Evolutionary conservation across 2,888 invertebrate genomes (phyloP).

Genomic region (Homarus gammarus): DNA sequence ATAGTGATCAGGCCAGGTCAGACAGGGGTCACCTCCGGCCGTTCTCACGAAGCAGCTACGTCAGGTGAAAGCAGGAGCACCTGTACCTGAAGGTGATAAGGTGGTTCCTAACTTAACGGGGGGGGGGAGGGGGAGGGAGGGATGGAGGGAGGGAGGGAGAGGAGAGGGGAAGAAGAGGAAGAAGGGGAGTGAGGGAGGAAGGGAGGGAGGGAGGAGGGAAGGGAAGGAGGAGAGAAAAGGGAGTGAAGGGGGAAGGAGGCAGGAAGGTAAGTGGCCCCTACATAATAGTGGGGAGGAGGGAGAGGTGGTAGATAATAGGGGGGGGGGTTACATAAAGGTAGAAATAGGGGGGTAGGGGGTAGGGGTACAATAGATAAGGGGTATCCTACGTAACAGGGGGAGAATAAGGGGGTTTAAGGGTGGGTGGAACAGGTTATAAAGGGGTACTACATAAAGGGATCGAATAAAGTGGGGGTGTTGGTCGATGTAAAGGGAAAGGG

Average conservation of each 20-base stretch:
- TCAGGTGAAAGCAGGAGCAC: constrained; percentile 29
- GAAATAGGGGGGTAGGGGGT: not conserved
- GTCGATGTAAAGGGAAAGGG: too few species aligned
- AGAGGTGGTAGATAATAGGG: too few species aligned
- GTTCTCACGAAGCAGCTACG: constrained; percentile 16
- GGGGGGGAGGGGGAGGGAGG: too few species aligned
- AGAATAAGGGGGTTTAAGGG: not conserved
- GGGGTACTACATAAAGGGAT: too few species aligned
- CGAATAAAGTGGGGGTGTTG: too few species aligned
- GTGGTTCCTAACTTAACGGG: not conserved
- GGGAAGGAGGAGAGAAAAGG: not conserved
- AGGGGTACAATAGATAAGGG: not conserved
- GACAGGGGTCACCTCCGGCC: constrained; percentile 28
- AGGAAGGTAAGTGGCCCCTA: too few species aligned
- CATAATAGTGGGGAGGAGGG: too few species aligned
- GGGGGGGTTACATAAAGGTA: not conserved
- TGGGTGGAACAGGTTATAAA: not conserved
- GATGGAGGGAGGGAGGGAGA: too few species aligned
- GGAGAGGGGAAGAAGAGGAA: too few species aligned
- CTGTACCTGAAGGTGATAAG: constrained; percentile 5
- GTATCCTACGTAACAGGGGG: not conserved
- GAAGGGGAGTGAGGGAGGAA: too few species aligned
- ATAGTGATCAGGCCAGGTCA: constrained; percentile 63
- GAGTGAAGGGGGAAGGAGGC: not conserved
- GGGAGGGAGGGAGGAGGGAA: too few species aligned